phyloP scores from a whole-genome alignment of 2,888 invertebrate genomes.

The Syritta pipiens region DNA sequence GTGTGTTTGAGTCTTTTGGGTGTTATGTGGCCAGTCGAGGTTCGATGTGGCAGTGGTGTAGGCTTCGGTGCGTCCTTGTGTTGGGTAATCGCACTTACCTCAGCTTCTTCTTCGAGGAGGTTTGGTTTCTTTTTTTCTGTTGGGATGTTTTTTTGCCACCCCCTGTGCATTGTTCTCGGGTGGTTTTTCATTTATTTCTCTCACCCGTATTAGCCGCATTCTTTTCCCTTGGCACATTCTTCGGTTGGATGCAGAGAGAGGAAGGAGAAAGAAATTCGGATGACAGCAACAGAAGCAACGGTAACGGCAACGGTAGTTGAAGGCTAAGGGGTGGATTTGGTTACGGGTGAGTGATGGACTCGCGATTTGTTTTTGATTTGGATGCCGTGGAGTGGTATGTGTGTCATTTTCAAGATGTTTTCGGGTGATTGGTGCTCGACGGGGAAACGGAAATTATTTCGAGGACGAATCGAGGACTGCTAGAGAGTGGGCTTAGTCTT shows the following conservation, averaged over 20 bases:
- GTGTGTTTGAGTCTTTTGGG: background rate
- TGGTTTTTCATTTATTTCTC: conserved; percentile 9
- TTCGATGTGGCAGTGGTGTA: background rate
- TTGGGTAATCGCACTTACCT: conserved; percentile 62
- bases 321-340: background rate
- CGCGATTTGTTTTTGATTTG: too few species aligned
- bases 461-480: too few species aligned
- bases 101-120: conserved; percentile 44
- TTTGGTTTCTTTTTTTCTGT: background rate
- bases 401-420: too few species aligned
- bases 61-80: conserved; percentile 11
- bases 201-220: conserved; percentile 10
- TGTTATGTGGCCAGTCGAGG: background rate
- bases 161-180: conserved; percentile 34
- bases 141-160: conserved; percentile 12
- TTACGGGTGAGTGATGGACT: too few species aligned
- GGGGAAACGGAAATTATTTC: too few species aligned
- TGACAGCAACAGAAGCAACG: too few species aligned
- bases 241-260: background rate
- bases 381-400: too few species aligned
- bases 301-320: too few species aligned
- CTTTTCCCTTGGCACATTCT: conserved; percentile 25
- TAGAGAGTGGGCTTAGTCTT: too few species aligned
- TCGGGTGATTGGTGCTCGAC: too few species aligned
- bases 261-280: background rate